Conservation (phyloP, 2,113 vertebrate species). For the Sander lucioperca region DNA sequence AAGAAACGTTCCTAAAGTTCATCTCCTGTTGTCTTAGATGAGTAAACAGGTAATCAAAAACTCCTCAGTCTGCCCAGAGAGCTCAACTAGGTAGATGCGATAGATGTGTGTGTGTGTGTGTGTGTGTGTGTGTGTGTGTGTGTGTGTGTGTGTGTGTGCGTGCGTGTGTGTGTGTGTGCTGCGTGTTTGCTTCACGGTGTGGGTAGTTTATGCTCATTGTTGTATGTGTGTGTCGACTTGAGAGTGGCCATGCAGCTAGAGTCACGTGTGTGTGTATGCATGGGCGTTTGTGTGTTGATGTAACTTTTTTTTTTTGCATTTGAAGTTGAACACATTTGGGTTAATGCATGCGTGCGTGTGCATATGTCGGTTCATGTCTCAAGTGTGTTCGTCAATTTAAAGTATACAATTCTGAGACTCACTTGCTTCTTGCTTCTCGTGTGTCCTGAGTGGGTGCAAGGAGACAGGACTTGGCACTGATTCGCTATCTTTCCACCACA, state of each 20-base stretch:
- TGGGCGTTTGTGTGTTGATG: neutral
- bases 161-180: neutral
- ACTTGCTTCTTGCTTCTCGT: neutral
- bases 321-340: neutral
- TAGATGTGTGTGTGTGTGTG: neutral
- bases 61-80: neutral
- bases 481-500: slow-evolving; percentile 59
- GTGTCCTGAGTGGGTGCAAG: slow-evolving; percentile 40
- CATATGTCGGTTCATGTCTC: neutral
- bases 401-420: neutral
- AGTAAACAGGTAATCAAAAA: slow-evolving; percentile 22
- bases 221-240: neutral
- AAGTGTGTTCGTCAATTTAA: slow-evolving; percentile 14
- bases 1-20: slow-evolving; percentile 15
- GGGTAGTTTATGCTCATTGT: neutral
- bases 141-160: neutral
- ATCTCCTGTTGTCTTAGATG: slow-evolving; percentile 5
- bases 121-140: neutral
- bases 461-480: slow-evolving; percentile 57
- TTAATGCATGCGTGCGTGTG: neutral
- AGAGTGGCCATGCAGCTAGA: neutral
- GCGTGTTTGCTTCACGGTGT: neutral
- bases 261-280: neutral
- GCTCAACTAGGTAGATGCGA: slow-evolving; percentile 10
- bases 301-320: neutral